A percentile compares a stretch with the other conserved stretches of the same genome.
Conservation (phyloP, 2,888 invertebrate species). For the Piscicola geometra region DNA sequence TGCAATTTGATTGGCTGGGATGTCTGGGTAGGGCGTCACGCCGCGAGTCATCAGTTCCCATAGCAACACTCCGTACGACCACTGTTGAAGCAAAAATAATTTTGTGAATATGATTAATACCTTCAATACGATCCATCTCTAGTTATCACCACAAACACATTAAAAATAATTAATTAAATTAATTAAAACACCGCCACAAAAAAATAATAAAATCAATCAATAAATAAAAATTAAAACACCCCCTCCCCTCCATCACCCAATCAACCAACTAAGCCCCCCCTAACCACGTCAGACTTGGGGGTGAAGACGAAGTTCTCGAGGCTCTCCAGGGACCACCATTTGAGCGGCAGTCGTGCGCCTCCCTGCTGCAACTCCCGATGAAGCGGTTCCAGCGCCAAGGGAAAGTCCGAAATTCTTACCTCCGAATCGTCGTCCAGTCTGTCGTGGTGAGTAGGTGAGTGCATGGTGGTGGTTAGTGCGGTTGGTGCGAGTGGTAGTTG, state of each 20-base stretch:
- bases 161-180: background rate
- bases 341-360: no score
- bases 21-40: conserved; percentile 57
- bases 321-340: conserved; percentile 60
- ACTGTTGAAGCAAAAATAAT: no score
- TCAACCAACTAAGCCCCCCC: conserved; percentile 37
- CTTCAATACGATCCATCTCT: background rate
- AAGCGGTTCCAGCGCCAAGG: conserved; percentile 59
- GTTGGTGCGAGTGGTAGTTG: no score
- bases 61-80: conserved; percentile 58
- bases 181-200: background rate
- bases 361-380: no score
- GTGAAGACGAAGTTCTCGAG: conserved; percentile 56
- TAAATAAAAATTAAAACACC: no score
- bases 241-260: no score
- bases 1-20: conserved; percentile 58
- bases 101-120: no score
- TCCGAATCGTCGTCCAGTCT: conserved; percentile 57
- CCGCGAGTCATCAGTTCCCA: conserved; percentile 60
- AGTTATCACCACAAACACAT: background rate
- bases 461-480: no score
- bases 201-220: background rate
- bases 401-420: conserved; percentile 61
- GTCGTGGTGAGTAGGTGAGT: background rate
- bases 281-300: conserved; percentile 58